A percentile compares a stretch with the other conserved stretches of the same genome.
Evolutionary conservation across 2,888 invertebrate genomes (phyloP).

Genomic region (Malthinus seriepunctatus): DNA sequence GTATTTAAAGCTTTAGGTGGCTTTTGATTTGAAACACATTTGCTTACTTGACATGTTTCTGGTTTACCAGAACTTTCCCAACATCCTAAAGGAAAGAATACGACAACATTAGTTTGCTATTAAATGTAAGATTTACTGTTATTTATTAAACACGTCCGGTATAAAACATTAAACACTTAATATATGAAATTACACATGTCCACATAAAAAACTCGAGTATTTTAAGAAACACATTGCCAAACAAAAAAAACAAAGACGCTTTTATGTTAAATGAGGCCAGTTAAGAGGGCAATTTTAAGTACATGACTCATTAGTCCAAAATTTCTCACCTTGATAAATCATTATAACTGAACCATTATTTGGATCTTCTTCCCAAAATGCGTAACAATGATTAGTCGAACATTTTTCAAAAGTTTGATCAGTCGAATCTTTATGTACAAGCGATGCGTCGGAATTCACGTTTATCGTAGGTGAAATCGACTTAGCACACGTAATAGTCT

Average conservation of each 20-base stretch:
- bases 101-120: too few species aligned
- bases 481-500: slow-evolving; percentile 43
- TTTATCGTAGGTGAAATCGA: slow-evolving; percentile 38
- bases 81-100: slow-evolving; percentile 53
- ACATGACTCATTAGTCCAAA: too few species aligned
- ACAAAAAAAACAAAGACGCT: background rate
- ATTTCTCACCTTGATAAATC: slow-evolving; percentile 68
- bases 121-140: background rate
- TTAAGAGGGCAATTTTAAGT: too few species aligned
- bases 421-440: slow-evolving; percentile 35
- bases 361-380: slow-evolving; percentile 69
- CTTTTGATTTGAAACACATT: slow-evolving; percentile 64
- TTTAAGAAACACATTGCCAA: background rate
- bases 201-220: slow-evolving; percentile 4
- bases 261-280: background rate
- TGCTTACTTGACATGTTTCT: slow-evolving; percentile 57
- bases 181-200: background rate
- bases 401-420: slow-evolving; percentile 19
- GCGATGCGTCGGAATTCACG: slow-evolving; percentile 39
- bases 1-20: slow-evolving; percentile 62
- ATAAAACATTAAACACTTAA: background rate
- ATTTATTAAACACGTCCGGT: background rate
- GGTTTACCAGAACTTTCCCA: slow-evolving; percentile 61
- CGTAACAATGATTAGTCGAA: slow-evolving; percentile 61
- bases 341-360: slow-evolving; percentile 64